phyloP scores from a whole-genome alignment of 2,797 vertebrate genomes.

The Danio choprae region DNA sequence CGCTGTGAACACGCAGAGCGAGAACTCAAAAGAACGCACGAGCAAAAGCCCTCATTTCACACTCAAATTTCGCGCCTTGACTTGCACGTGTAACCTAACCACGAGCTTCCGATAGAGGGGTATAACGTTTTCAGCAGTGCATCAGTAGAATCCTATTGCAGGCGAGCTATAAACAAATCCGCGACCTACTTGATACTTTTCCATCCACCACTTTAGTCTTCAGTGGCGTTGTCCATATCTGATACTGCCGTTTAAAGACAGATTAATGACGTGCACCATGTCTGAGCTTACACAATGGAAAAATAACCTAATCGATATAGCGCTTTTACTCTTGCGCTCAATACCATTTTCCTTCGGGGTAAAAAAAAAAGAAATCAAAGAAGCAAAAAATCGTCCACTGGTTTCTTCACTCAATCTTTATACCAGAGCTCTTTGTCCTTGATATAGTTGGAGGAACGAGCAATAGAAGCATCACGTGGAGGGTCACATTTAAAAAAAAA shows the following conservation, averaged over 20 bases:
- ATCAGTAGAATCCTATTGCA: slow-evolving; percentile 2
- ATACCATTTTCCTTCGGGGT: slow-evolving; percentile 46
- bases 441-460: slow-evolving; percentile 10
- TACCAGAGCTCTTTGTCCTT: slow-evolving; percentile 60
- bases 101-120: slow-evolving; percentile 7
- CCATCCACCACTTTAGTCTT: slow-evolving; percentile 32
- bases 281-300: slow-evolving; percentile 56
- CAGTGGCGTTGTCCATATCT: background rate
- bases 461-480: slow-evolving; percentile 14
- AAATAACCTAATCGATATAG: slow-evolving; percentile 49
- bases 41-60: slow-evolving; percentile 34
- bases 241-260: slow-evolving; percentile 23
- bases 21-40: slow-evolving; percentile 46
- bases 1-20: slow-evolving; percentile 95
- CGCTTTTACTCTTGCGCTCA: slow-evolving; percentile 39
- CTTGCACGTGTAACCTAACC: slow-evolving; percentile 41
- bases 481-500: slow-evolving; percentile 3
- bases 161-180: slow-evolving; percentile 16
- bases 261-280: slow-evolving; percentile 36
- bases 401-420: slow-evolving; percentile 71
- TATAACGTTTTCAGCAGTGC: slow-evolving; percentile 7
- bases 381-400: slow-evolving; percentile 64
- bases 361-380: slow-evolving; percentile 4
- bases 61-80: slow-evolving; percentile 60
- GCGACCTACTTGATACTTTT: slow-evolving; percentile 25